Percentiles rank a stretch among this genome's conserved stretches.
Evolutionary conservation across 2,888 invertebrate genomes (phyloP).

Genomic region (Caenorhabditis afra): DNA sequence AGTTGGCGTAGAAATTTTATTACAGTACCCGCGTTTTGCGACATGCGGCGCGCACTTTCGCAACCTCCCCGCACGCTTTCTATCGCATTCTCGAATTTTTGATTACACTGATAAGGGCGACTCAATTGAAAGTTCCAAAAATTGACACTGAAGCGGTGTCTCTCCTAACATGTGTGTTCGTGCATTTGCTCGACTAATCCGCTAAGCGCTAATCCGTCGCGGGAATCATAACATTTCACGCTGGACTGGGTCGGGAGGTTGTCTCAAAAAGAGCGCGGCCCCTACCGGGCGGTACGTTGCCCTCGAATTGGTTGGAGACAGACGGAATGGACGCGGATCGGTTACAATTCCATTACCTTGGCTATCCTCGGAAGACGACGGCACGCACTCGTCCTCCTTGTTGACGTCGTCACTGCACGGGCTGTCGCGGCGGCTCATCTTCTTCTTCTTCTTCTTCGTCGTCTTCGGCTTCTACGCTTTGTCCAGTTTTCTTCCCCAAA

Average conservation of each 20-base stretch:
- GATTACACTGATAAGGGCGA: neutral
- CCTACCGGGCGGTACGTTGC: constrained; percentile 1
- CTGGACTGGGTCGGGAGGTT: constrained; percentile 32
- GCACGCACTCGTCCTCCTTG: constrained; percentile 52
- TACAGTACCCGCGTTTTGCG: constrained; percentile 1
- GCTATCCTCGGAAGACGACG: constrained; percentile 55
- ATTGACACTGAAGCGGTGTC: constrained; percentile 10
- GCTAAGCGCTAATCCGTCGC: constrained; percentile 55
- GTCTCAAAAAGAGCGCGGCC: constrained; percentile 35
- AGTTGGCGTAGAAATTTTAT: too few relatives aligned
- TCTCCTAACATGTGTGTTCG: constrained; percentile 46
- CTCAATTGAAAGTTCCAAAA: constrained; percentile 20
- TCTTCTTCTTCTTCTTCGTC: neutral
- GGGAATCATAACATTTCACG: constrained; percentile 55
- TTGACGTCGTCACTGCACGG: constrained; percentile 45
- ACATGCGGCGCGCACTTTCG: constrained; percentile 19
- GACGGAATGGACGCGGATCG: constrained; percentile 15
- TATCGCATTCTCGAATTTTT: neutral
- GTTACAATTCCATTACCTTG: constrained; percentile 57
- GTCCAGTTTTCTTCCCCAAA: constrained; percentile 47
- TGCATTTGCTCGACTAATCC: constrained; percentile 55
- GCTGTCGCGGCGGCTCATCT: constrained; percentile 50
- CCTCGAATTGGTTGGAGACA: too few relatives aligned
- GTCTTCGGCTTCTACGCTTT: constrained; percentile 5
- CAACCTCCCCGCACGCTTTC: constrained; percentile 12